These are phyloP conservation scores for Tachystola acroxantha DNA, from an alignment of 2,888 invertebrate genomes.

Conservation along the genomic window DNA sequence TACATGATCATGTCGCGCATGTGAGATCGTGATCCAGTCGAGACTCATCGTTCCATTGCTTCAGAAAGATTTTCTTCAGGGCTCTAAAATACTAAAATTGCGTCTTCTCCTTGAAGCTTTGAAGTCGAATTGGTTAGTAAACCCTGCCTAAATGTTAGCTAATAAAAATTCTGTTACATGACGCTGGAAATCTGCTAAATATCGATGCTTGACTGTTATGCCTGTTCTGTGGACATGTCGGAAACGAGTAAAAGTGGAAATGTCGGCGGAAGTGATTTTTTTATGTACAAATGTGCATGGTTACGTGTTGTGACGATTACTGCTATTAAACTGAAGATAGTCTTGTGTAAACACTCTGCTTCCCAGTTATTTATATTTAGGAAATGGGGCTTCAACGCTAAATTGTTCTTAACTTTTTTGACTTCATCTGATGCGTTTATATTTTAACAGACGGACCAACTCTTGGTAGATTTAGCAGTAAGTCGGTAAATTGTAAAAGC, in stretches of 20 bases:
- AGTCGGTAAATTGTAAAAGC: constrained; percentile 32
- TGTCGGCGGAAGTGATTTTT: not conserved
- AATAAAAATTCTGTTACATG: not conserved
- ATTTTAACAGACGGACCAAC: constrained; percentile 66
- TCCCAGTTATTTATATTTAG: constrained; percentile 19
- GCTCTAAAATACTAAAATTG: constrained; percentile 2
- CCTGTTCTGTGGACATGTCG: constrained; percentile 10
- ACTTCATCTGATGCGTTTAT: constrained; percentile 31
- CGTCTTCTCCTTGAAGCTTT: not conserved
- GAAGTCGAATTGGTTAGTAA: not conserved
- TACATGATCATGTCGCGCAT: constrained; percentile 75
- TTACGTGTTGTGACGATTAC: constrained; percentile 23
- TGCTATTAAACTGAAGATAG: constrained; percentile 22
- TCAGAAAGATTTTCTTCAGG: constrained; percentile 9
- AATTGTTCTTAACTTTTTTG: constrained; percentile 20
- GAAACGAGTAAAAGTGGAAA: not conserved
- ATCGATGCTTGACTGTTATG: constrained; percentile 23
- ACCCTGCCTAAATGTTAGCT: not conserved
- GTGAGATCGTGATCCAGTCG: constrained; percentile 34
- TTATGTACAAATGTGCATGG: constrained; percentile 23
- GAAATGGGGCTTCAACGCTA: constrained; percentile 33
- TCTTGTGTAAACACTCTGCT: constrained; percentile 23
- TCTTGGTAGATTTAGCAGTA: constrained; percentile 62
- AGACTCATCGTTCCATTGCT: constrained; percentile 31
- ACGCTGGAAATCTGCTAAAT: constrained; percentile 28